Evolutionary conservation across 2,113 vertebrate species (phyloP).

Genomic region (Anarrhichthys ocellatus): DNA sequence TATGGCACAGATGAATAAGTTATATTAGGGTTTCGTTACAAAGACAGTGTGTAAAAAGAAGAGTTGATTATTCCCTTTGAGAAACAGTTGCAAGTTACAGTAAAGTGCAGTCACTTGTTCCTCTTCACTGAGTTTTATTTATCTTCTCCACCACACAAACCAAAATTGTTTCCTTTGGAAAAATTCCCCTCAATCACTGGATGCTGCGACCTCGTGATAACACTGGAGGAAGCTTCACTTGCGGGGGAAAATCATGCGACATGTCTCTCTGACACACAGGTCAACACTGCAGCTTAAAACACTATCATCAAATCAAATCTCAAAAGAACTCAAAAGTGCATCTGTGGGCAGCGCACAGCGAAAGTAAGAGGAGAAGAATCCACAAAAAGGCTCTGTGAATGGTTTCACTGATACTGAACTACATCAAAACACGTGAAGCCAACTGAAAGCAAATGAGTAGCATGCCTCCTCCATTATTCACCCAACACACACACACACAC

Average conservation of each 20-base stretch:
- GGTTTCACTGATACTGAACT: background rate
- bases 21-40: background rate
- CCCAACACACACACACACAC: slow-evolving; percentile 24
- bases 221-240: slow-evolving; percentile 21
- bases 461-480: slow-evolving; percentile 8
- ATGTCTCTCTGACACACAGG: background rate
- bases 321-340: background rate
- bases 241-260: background rate
- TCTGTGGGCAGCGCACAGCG: background rate
- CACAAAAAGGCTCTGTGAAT: background rate
- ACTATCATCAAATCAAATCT: background rate
- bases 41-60: background rate
- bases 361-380: background rate
- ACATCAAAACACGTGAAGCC: background rate
- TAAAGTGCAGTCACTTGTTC: slow-evolving; percentile 20
- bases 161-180: slow-evolving; percentile 25
- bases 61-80: background rate
- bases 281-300: slow-evolving; percentile 12
- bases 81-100: slow-evolving; percentile 20
- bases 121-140: background rate
- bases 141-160: slow-evolving; percentile 29
- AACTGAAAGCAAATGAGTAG: slow-evolving; percentile 8
- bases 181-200: background rate
- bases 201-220: background rate
- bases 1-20: too few species aligned